Evolutionary conservation across 1,140 invertebrate genomes (phyloP).

Genomic region (Phortica variegata): DNA sequence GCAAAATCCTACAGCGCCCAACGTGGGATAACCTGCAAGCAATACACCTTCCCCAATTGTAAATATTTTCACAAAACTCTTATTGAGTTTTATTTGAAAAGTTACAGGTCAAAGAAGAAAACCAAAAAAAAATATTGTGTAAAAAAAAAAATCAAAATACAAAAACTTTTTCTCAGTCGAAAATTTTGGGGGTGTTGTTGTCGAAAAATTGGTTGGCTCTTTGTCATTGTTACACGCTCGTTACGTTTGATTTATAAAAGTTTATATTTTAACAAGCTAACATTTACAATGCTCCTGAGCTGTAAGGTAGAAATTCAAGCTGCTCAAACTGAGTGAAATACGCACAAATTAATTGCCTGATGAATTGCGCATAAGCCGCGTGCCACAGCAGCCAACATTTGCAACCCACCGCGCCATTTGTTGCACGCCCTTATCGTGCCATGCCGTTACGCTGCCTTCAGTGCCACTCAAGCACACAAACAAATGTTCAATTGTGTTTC

Average conservation of each 20-base stretch:
- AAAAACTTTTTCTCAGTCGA: background rate
- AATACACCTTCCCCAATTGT: constrained; percentile 33
- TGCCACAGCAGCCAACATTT: background rate
- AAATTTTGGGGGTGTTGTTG: background rate
- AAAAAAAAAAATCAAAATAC: constrained; percentile 22
- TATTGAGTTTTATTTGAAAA: constrained; percentile 53
- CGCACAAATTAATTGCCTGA: constrained; percentile 53
- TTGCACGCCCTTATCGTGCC: too few relatives aligned
- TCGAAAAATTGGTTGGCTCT: background rate
- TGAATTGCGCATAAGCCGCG: constrained; percentile 45
- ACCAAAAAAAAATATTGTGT: constrained; percentile 10
- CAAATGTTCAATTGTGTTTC: constrained; percentile 22
- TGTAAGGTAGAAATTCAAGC: background rate
- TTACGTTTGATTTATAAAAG: constrained; percentile 55
- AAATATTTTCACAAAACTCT: constrained; percentile 38
- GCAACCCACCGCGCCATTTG: too few relatives aligned
- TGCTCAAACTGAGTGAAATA: constrained; percentile 16
- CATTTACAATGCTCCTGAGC: background rate
- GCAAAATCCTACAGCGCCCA: constrained; percentile 42
- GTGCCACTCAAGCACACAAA: background rate
- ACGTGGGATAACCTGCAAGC: too few relatives aligned
- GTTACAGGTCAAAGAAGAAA: constrained; percentile 16
- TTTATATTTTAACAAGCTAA: constrained; percentile 24
- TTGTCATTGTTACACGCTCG: constrained; percentile 42
- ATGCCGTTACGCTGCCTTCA: background rate